These are phyloP conservation scores for Drosophila carrolli DNA, from an alignment of 1,140 invertebrate genomes.

Conservation along the genomic window DNA sequence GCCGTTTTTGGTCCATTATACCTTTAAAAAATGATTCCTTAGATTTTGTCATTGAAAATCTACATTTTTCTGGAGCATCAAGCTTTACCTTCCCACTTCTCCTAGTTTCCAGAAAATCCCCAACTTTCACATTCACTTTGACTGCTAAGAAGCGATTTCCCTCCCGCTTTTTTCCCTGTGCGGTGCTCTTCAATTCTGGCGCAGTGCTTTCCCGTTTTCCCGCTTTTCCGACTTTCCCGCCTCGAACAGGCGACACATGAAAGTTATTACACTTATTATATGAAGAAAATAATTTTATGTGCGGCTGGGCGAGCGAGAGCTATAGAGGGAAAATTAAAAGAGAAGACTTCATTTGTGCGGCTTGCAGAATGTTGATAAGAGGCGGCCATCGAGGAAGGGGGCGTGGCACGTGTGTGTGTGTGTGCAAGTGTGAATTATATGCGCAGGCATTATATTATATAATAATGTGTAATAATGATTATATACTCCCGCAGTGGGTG, in stretches of 20 bases:
- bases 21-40: no score
- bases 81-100: not conserved
- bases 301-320: conserved; percentile 28
- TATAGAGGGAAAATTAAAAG: conserved; percentile 66
- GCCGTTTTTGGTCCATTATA: no score
- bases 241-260: conserved; percentile 67
- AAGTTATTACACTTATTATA: conserved; percentile 83
- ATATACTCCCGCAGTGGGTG: conserved; percentile 21
- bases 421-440: conserved; percentile 61
- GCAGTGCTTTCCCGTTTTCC: conserved; percentile 14
- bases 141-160: conserved; percentile 18
- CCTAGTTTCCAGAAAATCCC: not conserved
- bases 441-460: conserved; percentile 68
- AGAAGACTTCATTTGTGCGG: conserved; percentile 74
- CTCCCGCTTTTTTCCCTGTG: conserved; percentile 9
- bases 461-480: conserved; percentile 76
- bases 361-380: conserved; percentile 76
- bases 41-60: no score
- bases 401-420: conserved; percentile 40
- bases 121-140: conserved; percentile 5
- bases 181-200: conserved; percentile 1
- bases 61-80: not conserved
- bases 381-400: conserved; percentile 21
- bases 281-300: conserved; percentile 79
- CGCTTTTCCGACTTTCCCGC: conserved; percentile 33